These are phyloP conservation scores for Astreopora myriophthalma DNA, from an alignment of 64 coral and sea anemone genomes.

Conservation along the genomic window DNA sequence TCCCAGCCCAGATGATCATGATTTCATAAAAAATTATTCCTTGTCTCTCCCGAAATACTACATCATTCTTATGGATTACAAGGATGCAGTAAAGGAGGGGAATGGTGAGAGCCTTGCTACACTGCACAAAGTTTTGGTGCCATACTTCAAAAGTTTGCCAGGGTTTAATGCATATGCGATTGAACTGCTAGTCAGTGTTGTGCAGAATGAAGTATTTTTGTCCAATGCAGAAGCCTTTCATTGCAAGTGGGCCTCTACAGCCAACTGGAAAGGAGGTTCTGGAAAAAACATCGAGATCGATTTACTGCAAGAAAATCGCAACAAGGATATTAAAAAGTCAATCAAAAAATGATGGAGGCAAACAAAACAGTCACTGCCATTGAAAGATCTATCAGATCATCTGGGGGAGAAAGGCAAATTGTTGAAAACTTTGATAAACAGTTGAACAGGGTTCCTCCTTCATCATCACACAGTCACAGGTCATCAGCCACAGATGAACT, in stretches of 20 bases:
- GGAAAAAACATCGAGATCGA: slow-evolving; percentile 50
- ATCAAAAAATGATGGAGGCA: slow-evolving; percentile 9
- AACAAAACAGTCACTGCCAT: slow-evolving; percentile 42
- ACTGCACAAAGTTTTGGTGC: slow-evolving; percentile 18
- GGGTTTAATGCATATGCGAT: slow-evolving; percentile 61
- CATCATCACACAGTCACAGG: neutral
- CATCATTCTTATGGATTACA: slow-evolving; percentile 30
- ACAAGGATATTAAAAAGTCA: slow-evolving; percentile 34
- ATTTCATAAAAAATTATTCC: neutral
- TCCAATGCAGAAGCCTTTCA: slow-evolving; percentile 40
- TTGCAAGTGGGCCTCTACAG: slow-evolving; percentile 34
- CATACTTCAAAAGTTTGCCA: slow-evolving; percentile 9
- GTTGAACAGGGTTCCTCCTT: neutral
- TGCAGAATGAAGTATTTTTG: slow-evolving; percentile 41
- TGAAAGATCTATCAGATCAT: neutral
- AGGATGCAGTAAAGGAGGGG: slow-evolving; percentile 28
- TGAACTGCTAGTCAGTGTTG: slow-evolving; percentile 56
- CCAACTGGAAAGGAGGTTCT: slow-evolving; percentile 48
- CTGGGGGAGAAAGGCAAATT: slow-evolving; percentile 35
- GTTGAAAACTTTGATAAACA: slow-evolving; percentile 54
- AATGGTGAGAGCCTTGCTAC: slow-evolving; percentile 31
- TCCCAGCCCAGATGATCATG: neutral
- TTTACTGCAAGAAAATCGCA: slow-evolving; percentile 39
- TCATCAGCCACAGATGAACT: neutral
- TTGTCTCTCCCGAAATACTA: slow-evolving; percentile 11